phyloP scores from a whole-genome alignment of 2,797 vertebrate species.

The Smutsia temminckii region DNA sequence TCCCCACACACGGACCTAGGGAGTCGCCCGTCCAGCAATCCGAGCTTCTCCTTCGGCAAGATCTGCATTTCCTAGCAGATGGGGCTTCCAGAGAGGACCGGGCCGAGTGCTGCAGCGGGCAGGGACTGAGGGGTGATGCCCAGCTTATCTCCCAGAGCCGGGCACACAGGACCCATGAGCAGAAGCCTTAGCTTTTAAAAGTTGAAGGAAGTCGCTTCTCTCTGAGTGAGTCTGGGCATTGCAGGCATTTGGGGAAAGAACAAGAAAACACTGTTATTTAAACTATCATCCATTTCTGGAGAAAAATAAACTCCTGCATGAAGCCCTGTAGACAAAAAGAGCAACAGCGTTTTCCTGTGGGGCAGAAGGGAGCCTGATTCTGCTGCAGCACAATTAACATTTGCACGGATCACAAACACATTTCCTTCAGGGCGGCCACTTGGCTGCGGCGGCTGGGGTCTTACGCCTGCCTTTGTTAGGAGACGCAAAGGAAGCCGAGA shows the following conservation, averaged over 20 bases:
- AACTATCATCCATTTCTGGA: background rate
- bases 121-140: background rate
- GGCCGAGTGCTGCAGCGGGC: background rate
- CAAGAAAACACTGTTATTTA: background rate
- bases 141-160: background rate
- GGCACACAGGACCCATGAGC: background rate
- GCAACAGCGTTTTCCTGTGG: background rate
- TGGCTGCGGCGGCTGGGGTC: conserved; percentile 33
- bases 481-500: conserved; percentile 75
- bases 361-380: conserved; percentile 36
- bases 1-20: background rate
- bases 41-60: background rate
- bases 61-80: background rate
- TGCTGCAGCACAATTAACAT: conserved; percentile 69
- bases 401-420: conserved; percentile 63
- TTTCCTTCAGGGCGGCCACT: conserved; percentile 64
- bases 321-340: background rate
- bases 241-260: background rate
- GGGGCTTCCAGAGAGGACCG: background rate
- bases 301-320: background rate
- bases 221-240: background rate
- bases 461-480: conserved; percentile 76
- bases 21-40: background rate
- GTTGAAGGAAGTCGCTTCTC: background rate
- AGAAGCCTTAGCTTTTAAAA: background rate